Evolutionary conservation across 2,888 invertebrate genomes (phyloP), one percentile per base, ranked within the genome.

Genomic region (Pocota personata): DNA sequence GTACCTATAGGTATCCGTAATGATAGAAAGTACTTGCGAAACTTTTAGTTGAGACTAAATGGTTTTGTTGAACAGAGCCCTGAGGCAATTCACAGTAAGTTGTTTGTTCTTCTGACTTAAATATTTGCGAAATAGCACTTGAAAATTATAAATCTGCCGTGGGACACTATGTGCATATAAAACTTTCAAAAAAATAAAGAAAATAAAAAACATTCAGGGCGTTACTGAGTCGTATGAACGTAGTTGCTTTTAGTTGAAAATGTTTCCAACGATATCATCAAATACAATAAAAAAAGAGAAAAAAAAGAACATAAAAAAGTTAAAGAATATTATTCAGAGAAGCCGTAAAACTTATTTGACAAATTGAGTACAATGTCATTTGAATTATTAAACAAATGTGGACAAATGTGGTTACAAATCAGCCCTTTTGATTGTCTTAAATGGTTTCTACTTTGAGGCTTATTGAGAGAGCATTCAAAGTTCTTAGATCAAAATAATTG

Each of bases 341-440:
- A 57, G 19, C 19, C 32, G 12, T 57, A 32, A 57, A 57, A 10
- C 6, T 21, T 21, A 10, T 21, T 21, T 40, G 40, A 52, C 10
- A 10, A 57, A 57, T 57, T 57, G 57, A 32, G 19, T 19, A 57
- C 57, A 57, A 35, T 32, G 57, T 19, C 32, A 57, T 57, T 57
- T 57, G 19, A 57, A 57, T 57, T 57, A 35, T 35, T 32, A 32
- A 57, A 35, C 32, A 35, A 35, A 57, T 30, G 30, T 30, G n/a
- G 16, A 27, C 55, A 32, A 30, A 30, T 55, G 30, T 55, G 30
- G 16, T 5, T 30, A 55, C 55, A 57, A 57, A 19, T 57, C 32
- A 35, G 57, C 57, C 32, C 57, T 57, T n/a, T 57, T 57, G 57
- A 57, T 57, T 57, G 57, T 1, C 57, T 55, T 55, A 30, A 55